Evolutionary conservation across 2,888 invertebrate genomes (phyloP), one percentile per base, ranked within the genome.

Genomic region (Sialis lutaria): DNA sequence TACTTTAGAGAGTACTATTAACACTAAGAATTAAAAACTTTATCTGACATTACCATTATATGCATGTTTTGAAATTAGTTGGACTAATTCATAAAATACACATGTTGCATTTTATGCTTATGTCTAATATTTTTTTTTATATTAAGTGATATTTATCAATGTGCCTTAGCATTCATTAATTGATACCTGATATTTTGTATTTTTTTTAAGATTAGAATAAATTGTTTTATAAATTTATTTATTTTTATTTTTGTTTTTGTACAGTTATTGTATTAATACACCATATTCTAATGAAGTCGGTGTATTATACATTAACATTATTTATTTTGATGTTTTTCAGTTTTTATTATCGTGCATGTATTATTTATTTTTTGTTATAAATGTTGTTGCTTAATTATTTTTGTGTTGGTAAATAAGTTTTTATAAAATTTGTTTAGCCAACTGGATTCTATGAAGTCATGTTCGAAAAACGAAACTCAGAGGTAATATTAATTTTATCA

Each of bases 381-480:
- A n/a, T 35, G n/a, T 35, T n/a, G 35, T 35, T 35, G 8, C 4
- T 37, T n/a, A 10, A 8, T 37, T 37, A 35, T n/a, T 7, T 37
- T 7, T 37, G n/a, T 8, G 37, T 9, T 37, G 37, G n/a, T 8
- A 12, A 10, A 5, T 37, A 5, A 10, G 37, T 37, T 8, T 10
- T 42, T 42, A 42, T 42, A 31, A 10, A 22, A 42, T 9, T 45
- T 13, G 42, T 47, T n/a, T 42, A 47, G 47, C 42, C 47, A 42
- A 35, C 47, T 47, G 47, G 47, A 47, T 47, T 31, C 42, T n/a
- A 30, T 47, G 10, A 47, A 47, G 13, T 35, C 47, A 10, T 47
- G 47, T 47, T 42, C 45, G 13, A 47, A 42, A 35, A 42, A 13
- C 2, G 47, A 47, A 35, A 31, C 39, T 5, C 47, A 42, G 40